phyloP scores from a whole-genome alignment of 2,797 vertebrate genomes.

The Epinephelus coioides region DNA sequence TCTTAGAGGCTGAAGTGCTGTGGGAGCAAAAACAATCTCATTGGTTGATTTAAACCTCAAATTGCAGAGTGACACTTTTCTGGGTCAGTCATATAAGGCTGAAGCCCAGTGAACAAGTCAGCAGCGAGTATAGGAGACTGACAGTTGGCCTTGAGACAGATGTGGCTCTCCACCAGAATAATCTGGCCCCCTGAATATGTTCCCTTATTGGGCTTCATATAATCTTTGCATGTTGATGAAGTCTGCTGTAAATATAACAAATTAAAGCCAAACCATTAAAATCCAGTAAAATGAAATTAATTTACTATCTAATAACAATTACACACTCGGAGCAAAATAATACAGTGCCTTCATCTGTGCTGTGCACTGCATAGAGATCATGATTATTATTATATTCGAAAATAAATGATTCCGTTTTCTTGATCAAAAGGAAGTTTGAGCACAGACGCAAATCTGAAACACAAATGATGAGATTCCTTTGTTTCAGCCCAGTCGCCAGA shows the following conservation, averaged over 20 bases:
- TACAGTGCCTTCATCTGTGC: not conserved
- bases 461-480: not conserved
- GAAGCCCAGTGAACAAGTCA: not conserved
- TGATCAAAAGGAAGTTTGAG: too few species aligned
- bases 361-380: not conserved
- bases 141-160: not conserved
- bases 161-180: not conserved
- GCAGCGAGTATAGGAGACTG: not conserved
- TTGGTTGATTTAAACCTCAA: slow-evolving; percentile 6
- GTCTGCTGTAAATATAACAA: not conserved
- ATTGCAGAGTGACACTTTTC: not conserved
- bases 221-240: not conserved
- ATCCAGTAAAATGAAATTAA: not conserved
- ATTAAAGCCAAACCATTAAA: not conserved
- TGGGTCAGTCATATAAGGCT: not conserved
- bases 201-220: too few species aligned
- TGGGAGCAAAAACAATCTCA: slow-evolving; percentile 28
- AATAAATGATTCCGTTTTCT: too few species aligned
- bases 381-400: not conserved
- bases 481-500: not conserved
- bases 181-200: not conserved
- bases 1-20: slow-evolving; percentile 21
- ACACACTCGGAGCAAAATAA: not conserved
- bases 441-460: too few species aligned
- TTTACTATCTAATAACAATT: not conserved